Base-by-base conservation (phyloP, 2,797 vertebrate genomes). In the Cephalopachus bancanus region DNA sequence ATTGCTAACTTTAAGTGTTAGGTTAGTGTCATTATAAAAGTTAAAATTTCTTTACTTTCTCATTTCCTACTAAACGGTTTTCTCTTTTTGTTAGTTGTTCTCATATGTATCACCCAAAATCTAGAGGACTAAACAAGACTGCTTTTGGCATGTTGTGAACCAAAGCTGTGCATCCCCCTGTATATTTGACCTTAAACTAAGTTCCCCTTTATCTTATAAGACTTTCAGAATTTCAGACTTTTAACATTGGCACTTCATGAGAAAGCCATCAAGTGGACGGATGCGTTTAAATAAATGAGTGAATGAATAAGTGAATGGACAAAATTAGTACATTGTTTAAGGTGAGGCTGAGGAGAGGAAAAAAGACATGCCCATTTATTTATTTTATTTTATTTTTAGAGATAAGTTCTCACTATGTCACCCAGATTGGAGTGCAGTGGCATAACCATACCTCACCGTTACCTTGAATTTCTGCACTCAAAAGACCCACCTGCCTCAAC, bases 1-100 rank as follows among this genome's bases (percentile, higher is more conserved):
- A 37, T 20, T 71, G 69, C 69, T 71, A 37, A 71, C 33, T 71
- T 37, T 71, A 37, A 71, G 69, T 71, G n/a, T 19, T 71, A 37
- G 19, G 17, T 71, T 71, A 71, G n/a, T 37, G 24, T 51, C 44
- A 65, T 59, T 57, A 20, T 51, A 60, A 88, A 26, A 76, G 69
- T 17, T 57, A 72, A 24, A 65, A 1, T 49, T 90, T 76, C 57
- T 59, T 83, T 17, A 79, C 55, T 91, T 62, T 19, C 16, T 88
- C 93, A 69, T 75, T 83, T 94, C 85, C 57, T 60, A 67, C 49
- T 85, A 69, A 88, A 62, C 57, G 57, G 72, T n/a, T 3, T 69
- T 20, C 10, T 57, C 3, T 89, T 88, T 62, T 69, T 74, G 12
- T 67, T 91, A 49, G 24, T 71, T 92, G 71, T 94, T 91, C 62